Evolutionary conservation across 2,113 vertebrate species (phyloP).

Genomic region (Chionodraco myersi): DNA sequence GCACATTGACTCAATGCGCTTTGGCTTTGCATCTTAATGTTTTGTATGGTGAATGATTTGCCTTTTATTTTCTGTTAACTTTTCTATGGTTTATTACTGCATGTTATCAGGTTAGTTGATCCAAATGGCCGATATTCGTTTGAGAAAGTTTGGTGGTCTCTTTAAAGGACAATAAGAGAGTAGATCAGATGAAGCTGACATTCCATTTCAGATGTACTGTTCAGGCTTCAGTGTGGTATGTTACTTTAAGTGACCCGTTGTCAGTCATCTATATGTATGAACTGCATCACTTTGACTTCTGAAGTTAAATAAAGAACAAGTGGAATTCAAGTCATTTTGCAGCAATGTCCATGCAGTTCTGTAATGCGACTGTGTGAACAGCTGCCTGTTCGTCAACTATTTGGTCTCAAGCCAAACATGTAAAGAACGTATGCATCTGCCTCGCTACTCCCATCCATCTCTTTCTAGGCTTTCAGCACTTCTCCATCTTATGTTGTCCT

Average conservation of each 20-base stretch:
- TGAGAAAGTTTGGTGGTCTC: too few relatives aligned
- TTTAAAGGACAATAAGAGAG: too few relatives aligned
- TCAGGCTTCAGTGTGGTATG: background rate
- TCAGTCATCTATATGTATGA: background rate
- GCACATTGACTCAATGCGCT: too few relatives aligned
- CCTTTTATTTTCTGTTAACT: too few relatives aligned
- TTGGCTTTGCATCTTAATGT: too few relatives aligned
- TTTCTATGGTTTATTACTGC: too few relatives aligned
- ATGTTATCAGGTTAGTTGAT: too few relatives aligned
- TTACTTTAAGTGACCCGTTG: background rate
- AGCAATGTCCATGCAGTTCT: conserved; percentile 15
- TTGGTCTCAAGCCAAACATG: conserved; percentile 57
- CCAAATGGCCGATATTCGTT: too few relatives aligned
- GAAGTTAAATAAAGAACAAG: conserved; percentile 45
- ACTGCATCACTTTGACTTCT: conserved; percentile 8
- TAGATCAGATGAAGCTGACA: too few relatives aligned
- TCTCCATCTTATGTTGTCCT: conserved; percentile 8
- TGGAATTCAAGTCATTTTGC: conserved; percentile 44
- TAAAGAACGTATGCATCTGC: conserved; percentile 54
- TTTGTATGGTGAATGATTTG: too few relatives aligned
- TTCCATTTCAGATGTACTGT: background rate
- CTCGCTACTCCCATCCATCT: conserved; percentile 29
- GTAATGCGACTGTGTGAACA: conserved; percentile 31
- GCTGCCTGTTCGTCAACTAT: conserved; percentile 55
- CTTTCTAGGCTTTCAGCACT: conserved; percentile 18